Base-by-base conservation (phyloP, 2,888 invertebrate species). In the Cataglyphis livida region DNA sequence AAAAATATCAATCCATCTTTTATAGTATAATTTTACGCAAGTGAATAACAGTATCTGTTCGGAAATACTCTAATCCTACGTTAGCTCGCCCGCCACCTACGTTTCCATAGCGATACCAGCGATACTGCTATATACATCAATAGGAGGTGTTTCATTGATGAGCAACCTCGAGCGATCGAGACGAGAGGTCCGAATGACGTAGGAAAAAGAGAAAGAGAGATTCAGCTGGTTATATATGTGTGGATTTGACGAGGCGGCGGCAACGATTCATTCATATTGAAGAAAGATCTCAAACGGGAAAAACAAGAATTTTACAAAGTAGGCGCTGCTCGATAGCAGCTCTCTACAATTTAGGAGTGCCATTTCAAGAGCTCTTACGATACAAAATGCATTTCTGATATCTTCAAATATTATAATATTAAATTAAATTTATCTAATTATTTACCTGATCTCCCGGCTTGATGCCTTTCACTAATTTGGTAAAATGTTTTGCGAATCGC, bases 391-490 rank as follows among this genome's bases (percentile, higher is more conserved):
- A 76, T 66, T 54, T 66, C n/a, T 51, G 38, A 54, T 57, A 1
- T 7, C 25, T 66, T 62, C 35, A 28, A 38, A 38, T 5, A 38
- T 64, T 38, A 21, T 28, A 28, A 28, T 28, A 28, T 7, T 12
- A 7, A n/a, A 38, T 35, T 38, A 12, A 65, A n/a, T 44, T 15
- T 48, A 10, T 62, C 0, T 18, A 18, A 12, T 12, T 25, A 32
- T 57, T 83, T 83, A 94, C 94, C 91, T 93, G 94, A 93, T 98
- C 98, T 2, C 96, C 95, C 0, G 95, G 93, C 44, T 95, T 95
- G 71, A 98, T 96, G 0, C 95, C 95, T 92, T 97, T 97, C 28
- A 97, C 94, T n/a, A 98, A 95, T 94, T 97, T 97, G 18, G 95
- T 96, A 76, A 98, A 95, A 73, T 96, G 96, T 90, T 96, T 96